Evolutionary conservation across 2,888 invertebrate species (phyloP).

Genomic region (Amphipoea lucens): DNA sequence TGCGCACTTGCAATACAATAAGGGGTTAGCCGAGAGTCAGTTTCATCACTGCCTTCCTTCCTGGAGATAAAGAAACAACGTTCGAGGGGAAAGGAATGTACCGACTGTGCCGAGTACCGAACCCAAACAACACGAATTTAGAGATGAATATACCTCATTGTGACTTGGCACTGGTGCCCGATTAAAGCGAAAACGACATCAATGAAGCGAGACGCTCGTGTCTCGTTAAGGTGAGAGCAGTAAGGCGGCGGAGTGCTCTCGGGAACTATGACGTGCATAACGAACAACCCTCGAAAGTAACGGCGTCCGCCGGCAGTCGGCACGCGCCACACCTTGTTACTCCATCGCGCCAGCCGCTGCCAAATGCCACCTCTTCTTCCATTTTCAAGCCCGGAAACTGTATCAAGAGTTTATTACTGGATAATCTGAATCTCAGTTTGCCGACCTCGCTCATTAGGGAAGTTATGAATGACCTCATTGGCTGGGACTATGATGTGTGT

Average conservation of each 20-base stretch:
- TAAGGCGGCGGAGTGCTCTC: conserved; percentile 85
- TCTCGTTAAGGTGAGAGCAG: conserved; percentile 85
- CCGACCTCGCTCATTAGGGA: conserved; percentile 52
- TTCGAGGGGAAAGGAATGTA: conserved; percentile 59
- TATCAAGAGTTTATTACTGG: conserved; percentile 54
- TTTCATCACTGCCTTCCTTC: conserved; percentile 77
- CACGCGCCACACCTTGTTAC: conserved; percentile 81
- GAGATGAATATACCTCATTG: conserved; percentile 66
- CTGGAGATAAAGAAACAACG: conserved; percentile 72
- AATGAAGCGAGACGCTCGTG: conserved; percentile 84
- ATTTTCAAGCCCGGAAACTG: conserved; percentile 51
- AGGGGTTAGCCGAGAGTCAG: conserved; percentile 80
- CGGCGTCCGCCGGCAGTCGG: conserved; percentile 77
- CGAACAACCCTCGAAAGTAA: conserved; percentile 85
- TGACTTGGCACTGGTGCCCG: conserved; percentile 75
- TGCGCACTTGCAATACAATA: conserved; percentile 84
- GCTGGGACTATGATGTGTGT: conserved; percentile 52
- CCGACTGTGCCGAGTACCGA: conserved; percentile 24
- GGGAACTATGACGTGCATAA: conserved; percentile 86
- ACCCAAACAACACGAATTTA: conserved; percentile 63
- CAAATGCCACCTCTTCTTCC: conserved; percentile 59
- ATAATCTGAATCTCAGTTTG: conserved; percentile 52
- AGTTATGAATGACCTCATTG: conserved; percentile 61
- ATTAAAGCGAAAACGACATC: conserved; percentile 84
- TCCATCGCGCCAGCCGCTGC: conserved; percentile 63